Percentiles rank a stretch among this genome's conserved stretches.
Evolutionary conservation across 1,140 invertebrate species (phyloP).

Genomic region (Vanessa tameamea): DNA sequence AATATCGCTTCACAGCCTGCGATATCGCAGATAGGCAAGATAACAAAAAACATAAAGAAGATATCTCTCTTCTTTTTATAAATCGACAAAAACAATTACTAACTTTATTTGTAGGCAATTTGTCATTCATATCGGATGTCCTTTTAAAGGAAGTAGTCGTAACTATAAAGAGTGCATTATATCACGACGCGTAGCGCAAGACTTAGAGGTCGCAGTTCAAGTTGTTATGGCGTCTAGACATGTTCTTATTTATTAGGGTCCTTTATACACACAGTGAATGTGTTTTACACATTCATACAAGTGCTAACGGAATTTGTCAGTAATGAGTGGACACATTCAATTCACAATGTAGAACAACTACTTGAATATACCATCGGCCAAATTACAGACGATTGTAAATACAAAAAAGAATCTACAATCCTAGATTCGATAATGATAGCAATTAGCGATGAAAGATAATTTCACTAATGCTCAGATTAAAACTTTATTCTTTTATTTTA

Average conservation of each 20-base stretch:
- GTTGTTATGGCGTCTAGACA: constrained; percentile 38
- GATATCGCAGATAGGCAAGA: too few relatives aligned
- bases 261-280: constrained; percentile 5
- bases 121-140: too few relatives aligned
- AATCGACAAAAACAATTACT: too few relatives aligned
- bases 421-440: constrained; percentile 32
- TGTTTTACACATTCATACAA: not conserved
- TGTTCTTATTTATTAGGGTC: constrained; percentile 24
- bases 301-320: constrained; percentile 6
- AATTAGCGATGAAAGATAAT: constrained; percentile 29
- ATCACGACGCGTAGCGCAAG: constrained; percentile 14
- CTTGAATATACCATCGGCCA: constrained; percentile 12
- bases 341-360: not conserved
- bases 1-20: too few relatives aligned
- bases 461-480: constrained; percentile 20
- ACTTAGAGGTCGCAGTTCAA: constrained; percentile 36
- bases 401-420: constrained; percentile 27
- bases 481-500: constrained; percentile 29
- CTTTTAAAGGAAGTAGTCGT: not conserved
- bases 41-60: too few relatives aligned
- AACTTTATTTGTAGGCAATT: too few relatives aligned
- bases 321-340: not conserved
- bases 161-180: constrained; percentile 16
- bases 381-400: constrained; percentile 22
- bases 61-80: too few relatives aligned